Evolutionary conservation across 2,113 vertebrate genomes (phyloP), one percentile per base, ranked within the genome.

Genomic region (Austrofundulus limnaeus): DNA sequence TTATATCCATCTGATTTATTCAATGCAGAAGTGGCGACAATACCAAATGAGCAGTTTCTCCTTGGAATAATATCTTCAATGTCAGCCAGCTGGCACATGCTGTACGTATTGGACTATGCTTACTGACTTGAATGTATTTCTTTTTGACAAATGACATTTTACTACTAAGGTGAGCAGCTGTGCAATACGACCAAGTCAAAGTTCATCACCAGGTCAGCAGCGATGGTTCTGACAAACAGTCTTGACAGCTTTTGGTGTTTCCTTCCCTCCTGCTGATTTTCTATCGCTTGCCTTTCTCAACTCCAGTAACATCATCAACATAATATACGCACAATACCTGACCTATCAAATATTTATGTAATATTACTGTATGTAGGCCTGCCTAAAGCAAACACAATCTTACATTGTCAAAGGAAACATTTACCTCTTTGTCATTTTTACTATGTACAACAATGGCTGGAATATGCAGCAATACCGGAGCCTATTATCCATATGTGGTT

Each of bases 311-410:
- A 72, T 53, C 58, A 81, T 79, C 75, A 82, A 65, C 61, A 73
- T 74, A 70, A 81, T 82, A 66, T 46, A 72, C 48, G 56, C 63
- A 3, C 72, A 81, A 47, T 76, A 80, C 85, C 76, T 75, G 43
- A 82, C 41, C 60, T 68, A 85, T 87, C 71, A 90, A 88, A 85
- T 86, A 90, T 87, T 83, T 67, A 87, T 85, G 77, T 37, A 20
- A 10, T 54, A 75, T 79, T 70, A 80, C 68, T 57, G 62, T 70
- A 66, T 15, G 3, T 41, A 41, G 24, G 49, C 54, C 77, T 55
- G 75, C 70, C 78, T 72, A 67, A 61, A 80, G 68, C 61, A 51
- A 80, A 74, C 72, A 59, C 24, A 47, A 43, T 31, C 43, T 34
- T 72, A 76, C 73, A 55, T 80, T 71, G 83, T 78, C 41, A 62